These are phyloP conservation scores for Addax nasomaculatus DNA, from an alignment of 2,113 vertebrate species.

Conservation along the genomic window DNA sequence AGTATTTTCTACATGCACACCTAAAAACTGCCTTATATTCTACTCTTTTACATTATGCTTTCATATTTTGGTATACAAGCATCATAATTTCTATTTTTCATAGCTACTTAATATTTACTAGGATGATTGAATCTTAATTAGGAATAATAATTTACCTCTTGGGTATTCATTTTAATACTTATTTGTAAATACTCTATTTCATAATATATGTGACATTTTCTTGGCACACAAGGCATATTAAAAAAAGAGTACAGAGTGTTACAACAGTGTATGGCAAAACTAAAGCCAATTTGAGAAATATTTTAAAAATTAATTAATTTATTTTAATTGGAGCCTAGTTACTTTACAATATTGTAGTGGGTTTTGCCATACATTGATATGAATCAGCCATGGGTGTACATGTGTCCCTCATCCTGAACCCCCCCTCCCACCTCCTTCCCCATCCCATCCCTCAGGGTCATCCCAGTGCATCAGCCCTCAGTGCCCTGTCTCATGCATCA, in stretches of 20 bases:
- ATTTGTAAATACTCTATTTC: not conserved
- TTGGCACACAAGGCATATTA: not conserved
- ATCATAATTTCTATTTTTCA: not conserved
- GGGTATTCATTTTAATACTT: not conserved
- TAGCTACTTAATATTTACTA: not conserved
- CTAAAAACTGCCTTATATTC: not conserved
- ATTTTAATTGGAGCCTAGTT: not conserved
- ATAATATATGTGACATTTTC: not conserved
- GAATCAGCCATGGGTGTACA: not conserved
- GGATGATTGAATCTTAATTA: not conserved
- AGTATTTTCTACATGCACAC: not conserved
- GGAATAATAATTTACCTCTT: not conserved
- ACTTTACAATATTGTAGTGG: not conserved
- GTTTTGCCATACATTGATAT: not conserved
- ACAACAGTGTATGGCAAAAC: not conserved
- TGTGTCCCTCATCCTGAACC: not conserved
- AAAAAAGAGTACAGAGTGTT: not conserved
- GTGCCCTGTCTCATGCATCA: not conserved
- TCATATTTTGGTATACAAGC: not conserved
- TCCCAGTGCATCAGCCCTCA: not conserved
- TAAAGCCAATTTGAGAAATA: not conserved
- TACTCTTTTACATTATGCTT: not conserved
- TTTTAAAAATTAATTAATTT: not conserved
- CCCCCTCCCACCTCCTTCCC: fast-evolving
- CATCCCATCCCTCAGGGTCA: not conserved